Percentiles rank a stretch among this genome's conserved stretches.
phyloP scores from a whole-genome alignment of 2,888 invertebrate species.

The Phymatocera aterrima region DNA sequence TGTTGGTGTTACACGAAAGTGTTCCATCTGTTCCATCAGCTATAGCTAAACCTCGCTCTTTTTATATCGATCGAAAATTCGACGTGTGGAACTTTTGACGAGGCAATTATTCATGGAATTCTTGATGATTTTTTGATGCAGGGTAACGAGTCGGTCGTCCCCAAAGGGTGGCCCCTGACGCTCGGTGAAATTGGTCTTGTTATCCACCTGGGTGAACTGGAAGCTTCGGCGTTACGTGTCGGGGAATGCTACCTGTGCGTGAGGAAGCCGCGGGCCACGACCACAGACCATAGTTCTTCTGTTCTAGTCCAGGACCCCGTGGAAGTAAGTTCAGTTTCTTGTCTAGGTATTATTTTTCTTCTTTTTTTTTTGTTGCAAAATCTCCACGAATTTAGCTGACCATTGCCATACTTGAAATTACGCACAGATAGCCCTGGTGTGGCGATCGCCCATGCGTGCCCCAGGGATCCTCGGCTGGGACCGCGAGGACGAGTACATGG shows the following conservation, averaged over 20 bases:
- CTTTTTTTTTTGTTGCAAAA: background rate
- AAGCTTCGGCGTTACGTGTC: constrained; percentile 78
- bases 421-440: constrained; percentile 71
- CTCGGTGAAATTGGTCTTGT: constrained; percentile 79
- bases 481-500: constrained; percentile 73
- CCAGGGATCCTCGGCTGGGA: constrained; percentile 73
- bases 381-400: too few relatives aligned
- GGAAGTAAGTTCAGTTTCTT: constrained; percentile 15
- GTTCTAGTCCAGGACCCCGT: constrained; percentile 19
- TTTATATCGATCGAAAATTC: constrained; percentile 24
- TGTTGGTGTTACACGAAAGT: too few relatives aligned
- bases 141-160: constrained; percentile 77
- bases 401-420: background rate
- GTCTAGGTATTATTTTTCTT: background rate
- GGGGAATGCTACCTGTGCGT: constrained; percentile 83
- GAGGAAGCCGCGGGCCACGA: constrained; percentile 66
- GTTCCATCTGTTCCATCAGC: too few relatives aligned
- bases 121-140: too few relatives aligned
- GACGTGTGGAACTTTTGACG: background rate
- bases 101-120: background rate
- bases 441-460: constrained; percentile 73
- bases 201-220: constrained; percentile 81
- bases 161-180: constrained; percentile 82
- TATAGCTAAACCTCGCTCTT: background rate
- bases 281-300: constrained; percentile 25